Conservation (phyloP, 2,888 invertebrate genomes). For the Schizaphis graminum region DNA sequence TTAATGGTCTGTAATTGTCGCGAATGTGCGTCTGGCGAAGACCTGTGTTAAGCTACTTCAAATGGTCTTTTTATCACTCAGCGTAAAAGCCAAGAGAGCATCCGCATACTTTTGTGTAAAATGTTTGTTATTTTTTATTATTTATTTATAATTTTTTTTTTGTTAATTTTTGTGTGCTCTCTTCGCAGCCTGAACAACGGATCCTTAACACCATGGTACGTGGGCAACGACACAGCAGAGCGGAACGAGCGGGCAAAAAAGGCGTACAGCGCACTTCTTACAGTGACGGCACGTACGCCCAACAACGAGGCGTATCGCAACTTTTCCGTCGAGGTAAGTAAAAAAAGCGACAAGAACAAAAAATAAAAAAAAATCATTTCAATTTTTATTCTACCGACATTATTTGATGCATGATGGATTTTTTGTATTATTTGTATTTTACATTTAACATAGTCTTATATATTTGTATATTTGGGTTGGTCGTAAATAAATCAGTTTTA, state of each 20-base stretch:
- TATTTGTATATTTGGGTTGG: neutral
- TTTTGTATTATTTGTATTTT: neutral
- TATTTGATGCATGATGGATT: neutral
- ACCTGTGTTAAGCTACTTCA: neutral
- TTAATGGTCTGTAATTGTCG: neutral
- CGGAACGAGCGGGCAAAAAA: conserved; percentile 86
- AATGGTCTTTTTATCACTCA: neutral
- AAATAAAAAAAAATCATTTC: conserved; percentile 17
- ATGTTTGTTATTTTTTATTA: neutral
- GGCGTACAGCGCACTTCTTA: conserved; percentile 89
- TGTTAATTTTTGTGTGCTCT: conserved; percentile 15
- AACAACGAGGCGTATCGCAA: conserved; percentile 83
- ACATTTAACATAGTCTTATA: neutral
- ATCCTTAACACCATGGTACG: conserved; percentile 88
- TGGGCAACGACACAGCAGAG: conserved; percentile 82
- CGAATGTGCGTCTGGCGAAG: neutral
- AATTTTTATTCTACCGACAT: neutral
- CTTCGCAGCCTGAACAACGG: conserved; percentile 74
- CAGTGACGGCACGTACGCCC: conserved; percentile 88
- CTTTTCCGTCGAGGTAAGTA: conserved; percentile 80
- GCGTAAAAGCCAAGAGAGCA: neutral
- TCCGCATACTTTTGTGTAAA: neutral
- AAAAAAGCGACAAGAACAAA: neutral
- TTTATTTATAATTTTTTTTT: neutral
- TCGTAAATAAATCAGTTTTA: conserved; percentile 16